Evolutionary conservation across 2,888 invertebrate species (phyloP).

Genomic region (Netelia fuscicornis): DNA sequence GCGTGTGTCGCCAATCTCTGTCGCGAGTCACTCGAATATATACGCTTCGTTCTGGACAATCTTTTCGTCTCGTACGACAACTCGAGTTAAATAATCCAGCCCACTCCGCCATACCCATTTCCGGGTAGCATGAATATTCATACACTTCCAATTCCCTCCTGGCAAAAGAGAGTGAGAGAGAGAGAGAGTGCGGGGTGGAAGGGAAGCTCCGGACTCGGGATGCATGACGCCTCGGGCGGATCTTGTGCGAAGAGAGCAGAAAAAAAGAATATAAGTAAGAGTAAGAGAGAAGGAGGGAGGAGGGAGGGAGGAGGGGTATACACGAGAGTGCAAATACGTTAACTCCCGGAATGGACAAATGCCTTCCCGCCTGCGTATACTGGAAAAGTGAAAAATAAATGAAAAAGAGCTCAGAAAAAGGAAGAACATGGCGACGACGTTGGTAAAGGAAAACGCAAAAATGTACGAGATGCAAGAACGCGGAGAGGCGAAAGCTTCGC

Average conservation of each 20-base stretch:
- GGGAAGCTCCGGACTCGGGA: constrained; percentile 48
- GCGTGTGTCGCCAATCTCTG: constrained; percentile 50
- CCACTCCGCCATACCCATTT: constrained; percentile 53
- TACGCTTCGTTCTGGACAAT: constrained; percentile 44
- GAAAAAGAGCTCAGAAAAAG: background rate
- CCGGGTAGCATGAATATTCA: constrained; percentile 76
- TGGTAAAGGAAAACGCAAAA: constrained; percentile 4
- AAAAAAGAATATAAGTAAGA: constrained; percentile 47
- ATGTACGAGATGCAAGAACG: constrained; percentile 7
- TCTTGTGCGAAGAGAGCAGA: constrained; percentile 60
- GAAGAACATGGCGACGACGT: constrained; percentile 3
- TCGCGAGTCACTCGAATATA: constrained; percentile 30
- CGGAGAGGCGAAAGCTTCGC: constrained; percentile 41
- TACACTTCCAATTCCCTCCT: constrained; percentile 68
- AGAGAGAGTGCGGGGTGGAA: background rate
- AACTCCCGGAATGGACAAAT: constrained; percentile 39
- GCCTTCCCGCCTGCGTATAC: constrained; percentile 42
- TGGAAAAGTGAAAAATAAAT: constrained; percentile 35
- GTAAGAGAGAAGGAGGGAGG: constrained; percentile 50
- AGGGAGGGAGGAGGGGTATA: background rate
- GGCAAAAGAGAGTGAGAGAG: constrained; percentile 11
- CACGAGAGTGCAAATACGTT: constrained; percentile 24
- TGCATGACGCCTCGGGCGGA: constrained; percentile 60
- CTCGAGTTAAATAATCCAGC: constrained; percentile 74
- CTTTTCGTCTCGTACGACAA: constrained; percentile 69